Evolutionary conservation across 2,113 vertebrate species (phyloP).

Genomic region (Oncorhynchus clarkii): DNA sequence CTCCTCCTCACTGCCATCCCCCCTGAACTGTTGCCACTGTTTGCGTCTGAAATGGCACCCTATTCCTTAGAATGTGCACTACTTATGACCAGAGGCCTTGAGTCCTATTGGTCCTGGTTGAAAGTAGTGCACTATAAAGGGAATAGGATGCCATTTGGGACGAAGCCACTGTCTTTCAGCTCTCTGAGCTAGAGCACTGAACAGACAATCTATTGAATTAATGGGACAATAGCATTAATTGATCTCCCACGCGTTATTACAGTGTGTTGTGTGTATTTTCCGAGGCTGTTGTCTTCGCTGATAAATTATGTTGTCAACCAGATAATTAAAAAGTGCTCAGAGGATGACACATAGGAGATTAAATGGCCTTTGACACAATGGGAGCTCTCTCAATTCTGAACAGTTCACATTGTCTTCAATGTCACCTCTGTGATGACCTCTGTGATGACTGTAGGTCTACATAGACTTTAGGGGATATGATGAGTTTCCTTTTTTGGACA

Average conservation of each 20-base stretch:
- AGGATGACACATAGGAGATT: not conserved
- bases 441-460: not conserved
- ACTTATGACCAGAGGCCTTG: too few relatives aligned
- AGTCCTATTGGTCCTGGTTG: too few relatives aligned
- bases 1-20: not conserved
- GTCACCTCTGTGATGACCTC: slow-evolving; percentile 7
- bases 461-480: not conserved
- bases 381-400: not conserved
- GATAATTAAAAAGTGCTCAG: not conserved
- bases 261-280: not conserved
- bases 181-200: not conserved
- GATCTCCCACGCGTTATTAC: not conserved
- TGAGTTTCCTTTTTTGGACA: not conserved
- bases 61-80: too few relatives aligned
- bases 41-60: too few relatives aligned
- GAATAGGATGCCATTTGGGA: too few relatives aligned
- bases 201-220: slow-evolving; percentile 5
- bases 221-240: slow-evolving; percentile 4
- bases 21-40: not conserved
- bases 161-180: not conserved
- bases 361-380: not conserved
- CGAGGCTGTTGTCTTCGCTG: not conserved
- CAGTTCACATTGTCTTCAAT: not conserved
- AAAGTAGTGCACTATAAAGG: not conserved
- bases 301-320: slow-evolving; percentile 3